Conservation (phyloP, 2,888 invertebrate genomes). For the Diarsia rubi region DNA sequence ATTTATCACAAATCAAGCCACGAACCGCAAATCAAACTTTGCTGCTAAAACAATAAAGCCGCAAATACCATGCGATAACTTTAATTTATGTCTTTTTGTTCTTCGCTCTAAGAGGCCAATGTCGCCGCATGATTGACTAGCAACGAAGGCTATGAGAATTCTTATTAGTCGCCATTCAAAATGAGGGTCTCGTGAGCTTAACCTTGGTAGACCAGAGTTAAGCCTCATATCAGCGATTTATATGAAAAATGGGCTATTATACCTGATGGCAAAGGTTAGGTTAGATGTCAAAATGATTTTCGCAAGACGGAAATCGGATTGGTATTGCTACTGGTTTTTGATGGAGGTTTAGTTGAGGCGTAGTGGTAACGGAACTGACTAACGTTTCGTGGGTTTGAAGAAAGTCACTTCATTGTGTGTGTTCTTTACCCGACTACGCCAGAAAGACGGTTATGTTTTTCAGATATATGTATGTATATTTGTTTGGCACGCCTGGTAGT, state of each 20-base stretch:
- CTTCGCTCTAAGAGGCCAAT: slow-evolving; percentile 59
- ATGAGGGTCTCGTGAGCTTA: slow-evolving; percentile 57
- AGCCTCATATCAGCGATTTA: slow-evolving; percentile 41
- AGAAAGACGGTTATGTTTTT: no score
- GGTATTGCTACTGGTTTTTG: not conserved
- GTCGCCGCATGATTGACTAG: slow-evolving; percentile 64
- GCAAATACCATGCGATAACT: slow-evolving; percentile 49
- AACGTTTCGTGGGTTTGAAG: not conserved
- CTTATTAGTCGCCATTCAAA: slow-evolving; percentile 62
- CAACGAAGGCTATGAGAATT: slow-evolving; percentile 66
- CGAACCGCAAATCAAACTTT: slow-evolving; percentile 37
- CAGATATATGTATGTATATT: no score
- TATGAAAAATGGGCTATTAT: slow-evolving; percentile 54
- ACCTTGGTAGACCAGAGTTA: slow-evolving; percentile 16
- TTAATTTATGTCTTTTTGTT: slow-evolving; percentile 68
- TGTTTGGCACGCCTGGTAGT: no score
- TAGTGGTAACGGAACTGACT: not conserved
- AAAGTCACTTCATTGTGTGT: not conserved
- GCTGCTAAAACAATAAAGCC: slow-evolving; percentile 44
- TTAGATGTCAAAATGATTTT: slow-evolving; percentile 43
- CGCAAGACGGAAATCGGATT: slow-evolving; percentile 47
- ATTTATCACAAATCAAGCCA: slow-evolving; percentile 11
- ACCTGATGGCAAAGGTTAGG: slow-evolving; percentile 39
- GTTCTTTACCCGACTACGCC: no score
- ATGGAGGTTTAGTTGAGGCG: not conserved